A percentile compares a stretch with the other conserved stretches of the same genome.
Conservation (phyloP, 2,797 vertebrate species). For the Phylloscopus collybita region DNA sequence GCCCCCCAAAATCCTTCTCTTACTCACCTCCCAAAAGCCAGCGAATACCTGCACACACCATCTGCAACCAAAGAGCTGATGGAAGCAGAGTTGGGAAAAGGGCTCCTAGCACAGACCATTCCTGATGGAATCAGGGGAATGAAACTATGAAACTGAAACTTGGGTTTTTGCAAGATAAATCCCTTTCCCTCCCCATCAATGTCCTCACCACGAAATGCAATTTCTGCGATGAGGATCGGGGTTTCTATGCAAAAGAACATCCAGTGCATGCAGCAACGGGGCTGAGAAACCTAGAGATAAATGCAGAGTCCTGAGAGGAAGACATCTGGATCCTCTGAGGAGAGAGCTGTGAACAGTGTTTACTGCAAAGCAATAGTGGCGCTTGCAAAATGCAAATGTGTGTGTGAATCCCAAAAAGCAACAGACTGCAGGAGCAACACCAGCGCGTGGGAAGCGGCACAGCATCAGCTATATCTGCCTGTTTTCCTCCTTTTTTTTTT, state of each 20-base stretch:
- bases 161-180: background rate
- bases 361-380: constrained; percentile 47
- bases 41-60: background rate
- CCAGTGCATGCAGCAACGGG: background rate
- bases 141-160: background rate
- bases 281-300: background rate
- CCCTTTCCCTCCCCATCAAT: background rate
- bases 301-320: background rate
- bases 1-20: background rate
- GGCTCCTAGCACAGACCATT: background rate
- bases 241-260: rapidly evolving
- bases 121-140: background rate
- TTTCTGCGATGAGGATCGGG: background rate
- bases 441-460: constrained; percentile 10
- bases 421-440: constrained; percentile 60
- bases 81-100: background rate
- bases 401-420: constrained; percentile 56
- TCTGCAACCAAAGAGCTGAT: background rate
- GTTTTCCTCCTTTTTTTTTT: background rate
- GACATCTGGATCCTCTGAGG: constrained; percentile 34
- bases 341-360: constrained; percentile 36
- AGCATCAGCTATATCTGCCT: constrained; percentile 39
- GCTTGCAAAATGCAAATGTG: constrained; percentile 61
- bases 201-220: rapidly evolving
- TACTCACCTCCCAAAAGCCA: background rate